Conservation (phyloP, 2,797 vertebrate species). For the Hydrolagus colliei region DNA sequence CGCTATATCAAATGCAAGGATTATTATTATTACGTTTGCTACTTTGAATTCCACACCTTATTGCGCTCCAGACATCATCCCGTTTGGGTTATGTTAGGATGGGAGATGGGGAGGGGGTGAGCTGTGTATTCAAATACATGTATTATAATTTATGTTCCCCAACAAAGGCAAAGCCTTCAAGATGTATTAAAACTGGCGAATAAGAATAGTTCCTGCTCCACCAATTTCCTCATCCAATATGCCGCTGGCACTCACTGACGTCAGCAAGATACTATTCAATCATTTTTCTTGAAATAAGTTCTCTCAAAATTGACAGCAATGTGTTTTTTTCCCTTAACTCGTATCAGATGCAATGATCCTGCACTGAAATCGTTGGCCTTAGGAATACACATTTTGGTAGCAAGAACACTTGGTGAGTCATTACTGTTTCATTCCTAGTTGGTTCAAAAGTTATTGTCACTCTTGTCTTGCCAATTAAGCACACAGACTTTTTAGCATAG, state of each 20-base stretch:
- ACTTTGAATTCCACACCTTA: no score
- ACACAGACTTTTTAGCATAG: not conserved
- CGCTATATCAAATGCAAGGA: no score
- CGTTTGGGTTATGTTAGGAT: no score
- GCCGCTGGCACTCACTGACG: not conserved
- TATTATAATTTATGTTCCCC: no score
- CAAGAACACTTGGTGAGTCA: slow-evolving; percentile 81
- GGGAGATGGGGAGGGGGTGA: no score
- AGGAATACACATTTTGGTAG: slow-evolving; percentile 78
- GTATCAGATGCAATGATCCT: slow-evolving; percentile 73
- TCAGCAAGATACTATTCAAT: not conserved
- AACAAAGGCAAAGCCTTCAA: not conserved
- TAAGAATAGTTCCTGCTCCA: not conserved
- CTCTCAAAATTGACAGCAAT: not conserved
- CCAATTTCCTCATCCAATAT: not conserved
- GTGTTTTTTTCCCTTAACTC: slow-evolving; percentile 9
- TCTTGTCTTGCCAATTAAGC: not conserved
- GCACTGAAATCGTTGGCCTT: slow-evolving; percentile 83
- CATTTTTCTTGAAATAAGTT: not conserved
- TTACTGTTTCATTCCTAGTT: not conserved
- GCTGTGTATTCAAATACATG: no score
- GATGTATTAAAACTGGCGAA: not conserved
- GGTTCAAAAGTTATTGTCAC: not conserved
- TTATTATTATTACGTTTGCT: no score
- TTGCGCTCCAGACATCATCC: no score